Conservation (phyloP, 2,888 invertebrate genomes). For the Drosophila austrosaltans region DNA sequence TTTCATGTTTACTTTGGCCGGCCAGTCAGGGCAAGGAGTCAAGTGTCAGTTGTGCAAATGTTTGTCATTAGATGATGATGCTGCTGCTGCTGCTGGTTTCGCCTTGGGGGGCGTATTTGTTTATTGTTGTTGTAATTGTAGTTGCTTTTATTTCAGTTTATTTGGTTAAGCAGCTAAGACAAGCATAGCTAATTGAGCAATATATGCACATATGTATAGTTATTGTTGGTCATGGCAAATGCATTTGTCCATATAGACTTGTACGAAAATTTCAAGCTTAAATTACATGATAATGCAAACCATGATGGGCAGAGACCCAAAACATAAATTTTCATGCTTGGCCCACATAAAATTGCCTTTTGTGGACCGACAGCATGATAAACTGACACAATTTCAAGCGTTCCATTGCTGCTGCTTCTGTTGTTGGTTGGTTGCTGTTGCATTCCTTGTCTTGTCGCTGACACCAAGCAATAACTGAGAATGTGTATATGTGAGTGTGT, state of each 20-base stretch:
- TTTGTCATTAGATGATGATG: conserved; percentile 16
- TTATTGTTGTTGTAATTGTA: conserved; percentile 16
- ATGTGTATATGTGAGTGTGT: too few species aligned
- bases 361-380: conserved; percentile 25
- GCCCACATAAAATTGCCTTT: conserved; percentile 12
- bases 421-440: conserved; percentile 12
- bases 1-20: not conserved
- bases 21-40: conserved; percentile 7
- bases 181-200: conserved; percentile 3
- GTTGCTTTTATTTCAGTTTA: conserved; percentile 13
- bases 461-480: conserved; percentile 31
- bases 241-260: not conserved
- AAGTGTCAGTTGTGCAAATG: conserved; percentile 20
- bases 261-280: not conserved
- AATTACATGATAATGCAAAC: conserved; percentile 6
- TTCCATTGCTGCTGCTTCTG: conserved; percentile 12
- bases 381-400: conserved; percentile 36
- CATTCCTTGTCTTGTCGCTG: conserved; percentile 44
- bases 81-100: not conserved
- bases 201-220: conserved; percentile 5
- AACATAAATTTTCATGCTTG: conserved; percentile 10
- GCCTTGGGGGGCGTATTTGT: not conserved
- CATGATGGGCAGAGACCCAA: not conserved
- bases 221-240: conserved; percentile 8
- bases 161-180: conserved; percentile 11